These are phyloP conservation scores for Myotis daubentonii DNA, from an alignment of 2,797 vertebrate species.

Conservation along the genomic window DNA sequence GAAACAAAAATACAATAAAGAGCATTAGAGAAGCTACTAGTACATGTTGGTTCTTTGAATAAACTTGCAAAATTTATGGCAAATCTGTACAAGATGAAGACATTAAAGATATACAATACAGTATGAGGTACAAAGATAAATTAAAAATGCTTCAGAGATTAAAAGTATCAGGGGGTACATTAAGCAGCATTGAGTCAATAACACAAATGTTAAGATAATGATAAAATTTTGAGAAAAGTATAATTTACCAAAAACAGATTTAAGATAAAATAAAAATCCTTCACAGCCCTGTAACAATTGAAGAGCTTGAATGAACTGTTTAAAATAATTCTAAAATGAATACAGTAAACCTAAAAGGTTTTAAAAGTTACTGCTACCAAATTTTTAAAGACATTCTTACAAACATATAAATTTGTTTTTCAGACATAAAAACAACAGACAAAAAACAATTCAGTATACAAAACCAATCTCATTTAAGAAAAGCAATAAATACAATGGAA, in stretches of 20 bases:
- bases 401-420: background rate
- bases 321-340: background rate
- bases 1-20: background rate
- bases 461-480: background rate
- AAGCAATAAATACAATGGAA: background rate
- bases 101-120: background rate
- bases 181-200: background rate
- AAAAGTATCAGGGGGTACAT: background rate
- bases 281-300: background rate
- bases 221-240: conserved; percentile 8
- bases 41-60: background rate
- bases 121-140: background rate
- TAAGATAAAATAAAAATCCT: background rate
- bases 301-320: background rate
- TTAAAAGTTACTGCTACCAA: background rate
- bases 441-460: background rate
- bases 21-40: background rate
- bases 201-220: background rate
- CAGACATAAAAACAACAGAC: background rate
- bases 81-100: background rate
- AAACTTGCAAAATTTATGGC: background rate
- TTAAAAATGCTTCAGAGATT: background rate
- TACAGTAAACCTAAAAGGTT: background rate
- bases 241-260: background rate
- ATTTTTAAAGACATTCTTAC: background rate